Base-by-base conservation (phyloP, 2,113 vertebrate species). In the Onychorhynchus coronatus region DNA sequence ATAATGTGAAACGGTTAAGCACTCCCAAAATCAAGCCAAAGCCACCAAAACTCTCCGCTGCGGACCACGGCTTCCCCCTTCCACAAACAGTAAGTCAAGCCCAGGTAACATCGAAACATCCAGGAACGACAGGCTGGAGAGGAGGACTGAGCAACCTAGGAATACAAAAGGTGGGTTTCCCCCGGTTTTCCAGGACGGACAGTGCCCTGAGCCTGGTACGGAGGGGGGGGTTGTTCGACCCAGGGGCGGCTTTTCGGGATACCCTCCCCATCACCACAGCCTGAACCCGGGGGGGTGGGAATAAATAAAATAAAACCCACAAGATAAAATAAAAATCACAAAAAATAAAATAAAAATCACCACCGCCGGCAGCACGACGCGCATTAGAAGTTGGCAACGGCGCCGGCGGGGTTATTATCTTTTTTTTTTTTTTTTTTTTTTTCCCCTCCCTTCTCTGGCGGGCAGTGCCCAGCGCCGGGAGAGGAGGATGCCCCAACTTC, bases 401-500 rank as follows among this genome's bases (percentile, higher is more conserved):
- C 12, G 24, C 31, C n/a, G 19, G 9, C 55, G 17, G 11, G 41
- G 2, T 44, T 76, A 11, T 3, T 22, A 8, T 12, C 15, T 28
- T 15, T 19, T 37, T 46, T 16, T 28, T 11, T 33, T 44, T 28
- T 41, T 41, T 41, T 15, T 27, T 10, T 44, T 31, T 7, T 2
- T 6, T 0, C 0, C 1, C 6, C 14, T 6, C 24, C 41, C 1
- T 44, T 28, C 33, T 58, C 39, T 31, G 1, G 39, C 55, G 66
- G 79, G 72, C 90, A 85, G 92, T 72, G 91, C 93, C 67, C 93
- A 46, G 79, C 59, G 71, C 61, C 25, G 59, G 3, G 39, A 65
- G 72, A 65, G 70, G 39, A 33, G 79, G 95, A 83, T 72, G 90
- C 84, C 87, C 93, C 88, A 95, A 96, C 90, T 96, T 95, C 68